These are phyloP conservation scores for Gobio occitaniae DNA, from an alignment of 2,797 vertebrate genomes.

Conservation along the genomic window DNA sequence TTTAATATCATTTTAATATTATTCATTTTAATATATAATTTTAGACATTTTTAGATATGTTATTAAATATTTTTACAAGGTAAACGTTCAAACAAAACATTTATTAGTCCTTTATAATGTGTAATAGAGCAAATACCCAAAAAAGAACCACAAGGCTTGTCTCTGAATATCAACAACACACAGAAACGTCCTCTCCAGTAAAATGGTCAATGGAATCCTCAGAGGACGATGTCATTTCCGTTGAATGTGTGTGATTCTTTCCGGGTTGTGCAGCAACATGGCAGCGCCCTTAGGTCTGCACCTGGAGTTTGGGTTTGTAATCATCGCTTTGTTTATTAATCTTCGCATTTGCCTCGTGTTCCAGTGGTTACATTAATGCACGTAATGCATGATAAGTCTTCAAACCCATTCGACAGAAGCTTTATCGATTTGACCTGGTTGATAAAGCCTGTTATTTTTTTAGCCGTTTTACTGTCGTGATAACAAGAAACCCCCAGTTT, in stretches of 20 bases:
- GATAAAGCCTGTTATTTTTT: background rate
- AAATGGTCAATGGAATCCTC: background rate
- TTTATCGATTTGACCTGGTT: background rate
- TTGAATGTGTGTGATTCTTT: slow-evolving; percentile 51
- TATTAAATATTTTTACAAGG: background rate
- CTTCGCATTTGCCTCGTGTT: background rate
- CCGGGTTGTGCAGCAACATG: slow-evolving; percentile 81
- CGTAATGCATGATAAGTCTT: background rate
- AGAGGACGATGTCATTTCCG: slow-evolving; percentile 67
- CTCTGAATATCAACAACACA: background rate
- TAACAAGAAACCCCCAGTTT: background rate
- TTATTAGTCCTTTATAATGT: background rate
- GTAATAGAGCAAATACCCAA: background rate
- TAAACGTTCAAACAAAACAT: background rate
- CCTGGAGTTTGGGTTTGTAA: slow-evolving; percentile 91
- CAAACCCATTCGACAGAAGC: background rate
- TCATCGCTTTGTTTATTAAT: background rate
- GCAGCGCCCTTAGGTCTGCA: slow-evolving; percentile 87
- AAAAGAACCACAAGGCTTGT: no score
- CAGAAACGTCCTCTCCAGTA: slow-evolving; percentile 10
- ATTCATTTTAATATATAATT: background rate
- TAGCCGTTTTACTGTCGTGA: background rate
- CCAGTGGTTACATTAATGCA: background rate
- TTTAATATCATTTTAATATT: background rate
- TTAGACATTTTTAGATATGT: background rate